Percentiles rank a stretch among this genome's conserved stretches.
Evolutionary conservation across 2,888 invertebrate genomes (phyloP).

Genomic region (Lamellibrachia columna): DNA sequence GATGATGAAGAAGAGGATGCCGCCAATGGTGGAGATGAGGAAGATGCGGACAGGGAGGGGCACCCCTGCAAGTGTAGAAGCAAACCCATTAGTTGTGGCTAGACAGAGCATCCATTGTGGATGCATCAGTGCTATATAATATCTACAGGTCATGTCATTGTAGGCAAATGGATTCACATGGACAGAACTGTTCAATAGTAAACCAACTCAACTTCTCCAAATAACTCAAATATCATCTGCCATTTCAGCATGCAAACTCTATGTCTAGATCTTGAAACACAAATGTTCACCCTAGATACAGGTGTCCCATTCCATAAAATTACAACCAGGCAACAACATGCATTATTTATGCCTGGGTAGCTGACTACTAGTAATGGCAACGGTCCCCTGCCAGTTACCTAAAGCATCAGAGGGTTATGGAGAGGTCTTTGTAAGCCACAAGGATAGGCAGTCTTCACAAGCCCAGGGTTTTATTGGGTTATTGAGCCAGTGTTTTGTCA

Average conservation of each 20-base stretch:
- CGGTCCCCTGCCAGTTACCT: background rate
- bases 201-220: no score
- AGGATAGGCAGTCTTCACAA: background rate
- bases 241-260: background rate
- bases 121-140: no score
- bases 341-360: background rate
- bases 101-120: no score
- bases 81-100: background rate
- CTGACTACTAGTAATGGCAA: background rate
- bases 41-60: slow-evolving; percentile 57
- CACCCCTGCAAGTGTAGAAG: slow-evolving; percentile 41
- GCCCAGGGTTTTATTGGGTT: background rate
- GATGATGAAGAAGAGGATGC: slow-evolving; percentile 65
- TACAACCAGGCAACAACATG: background rate
- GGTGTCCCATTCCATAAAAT: background rate
- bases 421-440: background rate
- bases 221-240: no score
- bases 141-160: no score
- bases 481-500: background rate
- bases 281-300: background rate
- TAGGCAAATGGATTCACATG: no score
- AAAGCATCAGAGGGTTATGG: background rate
- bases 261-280: background rate
- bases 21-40: slow-evolving; percentile 61
- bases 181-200: no score